Conservation (phyloP, 1,140 invertebrate species). For the Ctenoplectra terminalis region DNA sequence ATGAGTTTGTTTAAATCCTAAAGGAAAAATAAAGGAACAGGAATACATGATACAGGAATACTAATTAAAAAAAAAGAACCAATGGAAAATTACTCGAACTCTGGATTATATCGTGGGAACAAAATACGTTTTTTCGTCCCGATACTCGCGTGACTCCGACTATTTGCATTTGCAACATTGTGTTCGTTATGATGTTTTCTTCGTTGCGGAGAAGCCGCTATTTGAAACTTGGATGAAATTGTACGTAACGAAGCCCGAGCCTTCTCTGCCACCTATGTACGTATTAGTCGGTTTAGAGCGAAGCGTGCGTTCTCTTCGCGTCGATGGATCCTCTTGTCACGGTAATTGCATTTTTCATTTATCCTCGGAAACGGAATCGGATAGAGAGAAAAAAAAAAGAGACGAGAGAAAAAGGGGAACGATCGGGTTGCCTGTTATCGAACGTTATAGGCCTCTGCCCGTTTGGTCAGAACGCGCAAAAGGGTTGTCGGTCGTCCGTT, state of each 20-base stretch:
- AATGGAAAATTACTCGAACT: too few species aligned
- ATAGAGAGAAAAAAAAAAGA: too few species aligned
- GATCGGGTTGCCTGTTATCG: not conserved
- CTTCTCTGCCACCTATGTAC: not conserved
- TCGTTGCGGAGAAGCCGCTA: not conserved
- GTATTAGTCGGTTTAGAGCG: constrained; percentile 21
- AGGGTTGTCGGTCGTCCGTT: not conserved
- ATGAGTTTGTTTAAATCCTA: too few species aligned
- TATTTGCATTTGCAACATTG: not conserved
- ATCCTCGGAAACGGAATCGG: not conserved
- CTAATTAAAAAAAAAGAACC: too few species aligned
- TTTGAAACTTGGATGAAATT: constrained; percentile 34
- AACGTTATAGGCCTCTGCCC: not conserved
- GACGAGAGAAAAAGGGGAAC: not conserved
- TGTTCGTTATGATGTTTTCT: not conserved
- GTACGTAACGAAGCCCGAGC: constrained; percentile 32
- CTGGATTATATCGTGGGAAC: not conserved
- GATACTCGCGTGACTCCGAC: not conserved
- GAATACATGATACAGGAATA: too few species aligned
- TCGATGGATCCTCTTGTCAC: not conserved
- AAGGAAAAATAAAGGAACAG: too few species aligned
- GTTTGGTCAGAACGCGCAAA: constrained; percentile 3
- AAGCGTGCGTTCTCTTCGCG: not conserved
- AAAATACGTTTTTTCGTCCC: not conserved
- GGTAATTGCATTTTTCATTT: constrained; percentile 31